These are phyloP conservation scores for Heliconius hermathena DNA, from an alignment of 1,140 invertebrate genomes.

Conservation along the genomic window DNA sequence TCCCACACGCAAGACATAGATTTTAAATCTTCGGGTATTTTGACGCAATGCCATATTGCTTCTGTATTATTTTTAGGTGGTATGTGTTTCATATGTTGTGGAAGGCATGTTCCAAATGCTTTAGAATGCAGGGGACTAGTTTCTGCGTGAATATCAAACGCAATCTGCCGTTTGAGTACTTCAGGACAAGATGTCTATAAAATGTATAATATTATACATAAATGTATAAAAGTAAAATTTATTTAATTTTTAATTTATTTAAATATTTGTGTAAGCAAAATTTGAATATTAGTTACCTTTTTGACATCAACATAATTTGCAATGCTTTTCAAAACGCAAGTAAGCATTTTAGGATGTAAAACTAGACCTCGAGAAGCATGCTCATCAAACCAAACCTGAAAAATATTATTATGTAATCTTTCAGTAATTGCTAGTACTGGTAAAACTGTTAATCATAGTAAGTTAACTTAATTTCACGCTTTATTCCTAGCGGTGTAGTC, in stretches of 20 bases:
- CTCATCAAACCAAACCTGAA: slow-evolving; percentile 82
- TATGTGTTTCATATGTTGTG: slow-evolving; percentile 76
- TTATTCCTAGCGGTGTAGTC: no score
- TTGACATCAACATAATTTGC: slow-evolving; percentile 66
- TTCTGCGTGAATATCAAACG: slow-evolving; percentile 77
- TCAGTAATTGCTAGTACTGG: no score
- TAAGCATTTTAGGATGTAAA: slow-evolving; percentile 73
- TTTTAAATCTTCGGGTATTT: slow-evolving; percentile 80
- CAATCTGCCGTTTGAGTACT: slow-evolving; percentile 77
- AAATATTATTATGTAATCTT: background rate
- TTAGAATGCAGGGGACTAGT: slow-evolving; percentile 69
- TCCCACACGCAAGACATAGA: slow-evolving; percentile 83
- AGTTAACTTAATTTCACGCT: no score
- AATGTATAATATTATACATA: no score
- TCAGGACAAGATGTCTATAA: slow-evolving; percentile 62
- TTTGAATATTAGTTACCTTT: slow-evolving; percentile 53
- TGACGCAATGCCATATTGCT: slow-evolving; percentile 77
- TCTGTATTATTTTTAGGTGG: slow-evolving; percentile 78
- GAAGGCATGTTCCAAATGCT: slow-evolving; percentile 81
- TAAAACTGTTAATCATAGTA: no score
- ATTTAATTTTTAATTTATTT: background rate
- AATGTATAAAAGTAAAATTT: background rate
- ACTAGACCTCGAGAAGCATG: slow-evolving; percentile 78
- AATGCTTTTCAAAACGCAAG: slow-evolving; percentile 73
- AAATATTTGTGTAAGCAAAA: background rate